Percentiles rank a stretch among this genome's conserved stretches.
Evolutionary conservation across 2,797 vertebrate genomes (phyloP).

Genomic region (Podarcis lilfordi): DNA sequence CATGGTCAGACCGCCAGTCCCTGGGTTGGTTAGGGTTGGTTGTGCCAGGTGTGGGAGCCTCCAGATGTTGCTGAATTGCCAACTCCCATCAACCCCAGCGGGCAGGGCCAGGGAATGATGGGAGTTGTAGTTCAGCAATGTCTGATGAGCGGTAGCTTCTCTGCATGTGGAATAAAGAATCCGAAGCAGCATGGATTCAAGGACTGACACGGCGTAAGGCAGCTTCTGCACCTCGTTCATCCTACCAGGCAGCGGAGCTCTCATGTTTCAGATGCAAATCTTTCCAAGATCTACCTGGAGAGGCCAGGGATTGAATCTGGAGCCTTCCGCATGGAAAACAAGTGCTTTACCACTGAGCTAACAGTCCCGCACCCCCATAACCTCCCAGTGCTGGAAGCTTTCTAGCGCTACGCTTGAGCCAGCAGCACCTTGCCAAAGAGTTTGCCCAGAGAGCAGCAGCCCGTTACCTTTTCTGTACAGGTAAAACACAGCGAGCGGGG

Average conservation of each 20-base stretch:
- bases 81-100: too few species aligned
- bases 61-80: too few species aligned
- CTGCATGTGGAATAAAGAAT: too few species aligned
- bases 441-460: slow-evolving; percentile 3
- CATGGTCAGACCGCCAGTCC: not conserved
- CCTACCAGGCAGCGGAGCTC: too few species aligned
- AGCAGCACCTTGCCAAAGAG: not conserved
- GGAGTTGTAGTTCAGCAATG: too few species aligned
- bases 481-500: slow-evolving; percentile 89
- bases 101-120: too few species aligned
- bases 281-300: not conserved
- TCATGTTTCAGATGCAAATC: too few species aligned
- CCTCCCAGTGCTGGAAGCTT: not conserved
- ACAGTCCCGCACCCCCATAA: not conserved
- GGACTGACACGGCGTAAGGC: too few species aligned
- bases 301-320: not conserved
- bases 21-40: not conserved
- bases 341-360: not conserved
- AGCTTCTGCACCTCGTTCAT: too few species aligned
- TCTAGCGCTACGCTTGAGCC: not conserved
- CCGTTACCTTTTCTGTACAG: slow-evolving; percentile 91
- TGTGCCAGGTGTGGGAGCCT: too few species aligned
- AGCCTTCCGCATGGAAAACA: not conserved
- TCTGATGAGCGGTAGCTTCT: too few species aligned
- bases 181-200: too few species aligned